Evolutionary conservation across 1,140 invertebrate species (phyloP).

Genomic region (Drosophila paulistorum): DNA sequence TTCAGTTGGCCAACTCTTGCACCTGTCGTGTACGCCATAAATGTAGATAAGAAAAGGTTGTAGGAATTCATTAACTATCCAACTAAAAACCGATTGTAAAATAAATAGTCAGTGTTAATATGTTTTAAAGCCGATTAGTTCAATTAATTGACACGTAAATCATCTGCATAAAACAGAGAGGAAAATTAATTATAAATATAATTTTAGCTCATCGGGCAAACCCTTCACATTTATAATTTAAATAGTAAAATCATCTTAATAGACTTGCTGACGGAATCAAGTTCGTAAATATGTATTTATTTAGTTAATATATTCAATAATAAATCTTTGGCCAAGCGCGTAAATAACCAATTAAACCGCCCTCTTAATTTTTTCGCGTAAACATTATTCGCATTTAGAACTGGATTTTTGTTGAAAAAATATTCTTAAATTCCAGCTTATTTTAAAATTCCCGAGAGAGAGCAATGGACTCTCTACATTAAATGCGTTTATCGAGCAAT

Average conservation of each 20-base stretch:
- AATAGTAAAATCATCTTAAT: background rate
- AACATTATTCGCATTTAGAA: slow-evolving; percentile 12
- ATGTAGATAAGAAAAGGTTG: slow-evolving; percentile 1
- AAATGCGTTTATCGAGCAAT: background rate
- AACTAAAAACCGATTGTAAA: background rate
- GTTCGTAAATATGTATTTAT: background rate
- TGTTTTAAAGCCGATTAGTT: background rate
- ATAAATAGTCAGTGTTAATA: background rate
- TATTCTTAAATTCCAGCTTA: slow-evolving; percentile 11
- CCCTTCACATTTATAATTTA: background rate
- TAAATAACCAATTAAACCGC: slow-evolving; percentile 15
- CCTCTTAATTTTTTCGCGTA: background rate
- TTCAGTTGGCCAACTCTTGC: slow-evolving; percentile 28
- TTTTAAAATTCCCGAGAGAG: background rate
- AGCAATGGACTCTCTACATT: background rate
- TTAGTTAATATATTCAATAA: background rate
- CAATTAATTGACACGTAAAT: background rate
- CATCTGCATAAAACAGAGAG: too few species aligned
- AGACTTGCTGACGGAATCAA: background rate
- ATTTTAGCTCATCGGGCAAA: too few species aligned
- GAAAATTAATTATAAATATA: too few species aligned
- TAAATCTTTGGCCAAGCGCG: background rate
- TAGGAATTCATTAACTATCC: background rate
- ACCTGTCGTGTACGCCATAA: slow-evolving; percentile 21
- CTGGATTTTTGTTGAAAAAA: slow-evolving; percentile 10